These are phyloP conservation scores for Brachionus rotundiformis DNA, from an alignment of 1,140 invertebrate species.

Conservation along the genomic window DNA sequence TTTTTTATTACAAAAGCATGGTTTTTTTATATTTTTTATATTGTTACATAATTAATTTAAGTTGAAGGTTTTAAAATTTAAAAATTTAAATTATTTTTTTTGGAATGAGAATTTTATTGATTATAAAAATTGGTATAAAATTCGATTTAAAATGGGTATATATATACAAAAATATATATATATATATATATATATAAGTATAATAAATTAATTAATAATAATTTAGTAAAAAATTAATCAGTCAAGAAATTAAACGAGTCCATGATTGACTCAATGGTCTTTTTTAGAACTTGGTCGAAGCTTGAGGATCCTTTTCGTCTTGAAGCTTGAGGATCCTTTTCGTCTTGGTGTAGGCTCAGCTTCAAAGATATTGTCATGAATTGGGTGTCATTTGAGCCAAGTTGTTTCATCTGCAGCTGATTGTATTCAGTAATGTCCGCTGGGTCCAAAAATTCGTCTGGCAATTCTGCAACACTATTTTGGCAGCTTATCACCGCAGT, in stretches of 20 bases:
- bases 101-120: background rate
- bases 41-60: background rate
- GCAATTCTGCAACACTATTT: background rate
- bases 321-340: background rate
- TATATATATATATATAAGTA: too few species aligned
- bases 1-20: conserved; percentile 31
- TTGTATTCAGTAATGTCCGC: background rate
- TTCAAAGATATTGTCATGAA: background rate
- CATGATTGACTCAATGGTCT: background rate
- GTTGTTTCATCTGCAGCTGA: background rate
- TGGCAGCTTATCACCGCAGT: background rate
- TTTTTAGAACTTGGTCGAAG: background rate
- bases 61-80: background rate
- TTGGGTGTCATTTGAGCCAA: background rate
- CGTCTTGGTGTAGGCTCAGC: background rate
- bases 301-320: too few species aligned
- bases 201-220: background rate
- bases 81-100: background rate
- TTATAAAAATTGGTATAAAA: background rate
- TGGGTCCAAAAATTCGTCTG: background rate
- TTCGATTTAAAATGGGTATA: too few species aligned
- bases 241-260: background rate
- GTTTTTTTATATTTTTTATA: conserved; percentile 37
- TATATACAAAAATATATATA: too few species aligned
- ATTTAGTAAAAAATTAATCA: background rate